Conservation (phyloP, 2,888 invertebrate species). For the Andrena dorsata region DNA sequence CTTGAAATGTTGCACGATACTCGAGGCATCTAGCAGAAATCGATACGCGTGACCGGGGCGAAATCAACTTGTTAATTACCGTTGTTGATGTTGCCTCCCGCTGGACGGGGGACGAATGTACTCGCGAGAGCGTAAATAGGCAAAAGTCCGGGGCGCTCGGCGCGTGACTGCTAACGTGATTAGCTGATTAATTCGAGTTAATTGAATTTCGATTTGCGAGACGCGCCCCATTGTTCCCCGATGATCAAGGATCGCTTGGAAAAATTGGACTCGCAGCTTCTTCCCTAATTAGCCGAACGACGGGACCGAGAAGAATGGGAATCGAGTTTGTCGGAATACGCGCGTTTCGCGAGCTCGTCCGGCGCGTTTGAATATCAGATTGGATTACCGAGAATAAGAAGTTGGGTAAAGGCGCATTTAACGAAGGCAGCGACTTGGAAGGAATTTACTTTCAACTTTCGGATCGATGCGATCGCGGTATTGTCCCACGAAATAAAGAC, state of each 20-base stretch:
- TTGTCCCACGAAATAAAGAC: conserved; percentile 58
- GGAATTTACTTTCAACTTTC: conserved; percentile 49
- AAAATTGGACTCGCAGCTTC: conserved; percentile 25
- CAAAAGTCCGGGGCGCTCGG: conserved; percentile 4
- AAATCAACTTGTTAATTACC: conserved; percentile 49
- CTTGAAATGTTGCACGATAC: background rate
- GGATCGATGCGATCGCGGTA: conserved; percentile 63
- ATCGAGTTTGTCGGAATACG: conserved; percentile 7
- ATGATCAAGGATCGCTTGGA: conserved; percentile 11
- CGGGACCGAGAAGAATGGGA: conserved; percentile 36
- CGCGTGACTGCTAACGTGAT: conserved; percentile 17
- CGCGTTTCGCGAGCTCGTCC: conserved; percentile 1
- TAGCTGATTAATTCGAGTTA: conserved; percentile 26
- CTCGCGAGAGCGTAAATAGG: background rate
- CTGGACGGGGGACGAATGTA: conserved; percentile 19
- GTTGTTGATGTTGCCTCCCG: background rate
- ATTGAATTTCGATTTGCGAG: conserved; percentile 18
- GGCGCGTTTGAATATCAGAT: conserved; percentile 44
- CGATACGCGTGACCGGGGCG: conserved; percentile 21
- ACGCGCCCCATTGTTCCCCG: background rate
- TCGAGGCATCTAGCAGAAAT: conserved; percentile 13
- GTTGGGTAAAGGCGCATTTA: conserved; percentile 59
- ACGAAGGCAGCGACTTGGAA: conserved; percentile 55
- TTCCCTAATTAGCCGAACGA: conserved; percentile 45
- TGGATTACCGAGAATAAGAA: conserved; percentile 55